Conservation (phyloP, 2,888 invertebrate genomes). For the Torymus aiolomorphi region DNA sequence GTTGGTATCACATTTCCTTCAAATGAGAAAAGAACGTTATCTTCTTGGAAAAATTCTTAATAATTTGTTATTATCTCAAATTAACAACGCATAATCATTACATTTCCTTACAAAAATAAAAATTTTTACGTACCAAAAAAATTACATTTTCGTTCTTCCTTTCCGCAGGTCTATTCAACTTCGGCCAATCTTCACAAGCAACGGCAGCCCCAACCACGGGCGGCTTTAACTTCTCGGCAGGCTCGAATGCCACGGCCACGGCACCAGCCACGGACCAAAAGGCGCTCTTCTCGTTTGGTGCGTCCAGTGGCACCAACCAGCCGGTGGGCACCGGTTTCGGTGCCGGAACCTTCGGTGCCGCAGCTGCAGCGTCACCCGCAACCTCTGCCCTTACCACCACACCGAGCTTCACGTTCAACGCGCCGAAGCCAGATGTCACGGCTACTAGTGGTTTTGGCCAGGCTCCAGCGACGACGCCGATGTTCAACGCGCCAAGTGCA, state of each 20-base stretch:
- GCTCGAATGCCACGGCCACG: slow-evolving; percentile 54
- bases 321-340: slow-evolving; percentile 62
- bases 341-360: slow-evolving; percentile 34
- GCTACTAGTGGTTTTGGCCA: slow-evolving; percentile 65
- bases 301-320: slow-evolving; percentile 5
- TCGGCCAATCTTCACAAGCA: slow-evolving; percentile 63
- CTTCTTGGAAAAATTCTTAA: too few relatives aligned
- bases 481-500: slow-evolving; percentile 66
- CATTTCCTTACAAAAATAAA: too few relatives aligned
- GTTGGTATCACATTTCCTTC: too few relatives aligned
- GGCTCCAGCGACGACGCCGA: slow-evolving; percentile 57
- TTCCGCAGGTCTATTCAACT: slow-evolving; percentile 63
- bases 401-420: slow-evolving; percentile 66
- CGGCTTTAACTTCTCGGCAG: slow-evolving; percentile 65
- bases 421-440: slow-evolving; percentile 61
- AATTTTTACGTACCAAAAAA: too few relatives aligned
- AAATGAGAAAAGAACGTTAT: too few relatives aligned
- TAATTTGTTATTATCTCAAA: too few relatives aligned
- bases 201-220: slow-evolving; percentile 55
- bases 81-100: too few relatives aligned
- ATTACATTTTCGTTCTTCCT: too few relatives aligned
- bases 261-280: slow-evolving; percentile 52
- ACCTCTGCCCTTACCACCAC: neutral
- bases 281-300: slow-evolving; percentile 66
- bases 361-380: neutral